phyloP scores from a whole-genome alignment of 1,140 invertebrate species.

The Stenopsyche tienmushanensis region DNA sequence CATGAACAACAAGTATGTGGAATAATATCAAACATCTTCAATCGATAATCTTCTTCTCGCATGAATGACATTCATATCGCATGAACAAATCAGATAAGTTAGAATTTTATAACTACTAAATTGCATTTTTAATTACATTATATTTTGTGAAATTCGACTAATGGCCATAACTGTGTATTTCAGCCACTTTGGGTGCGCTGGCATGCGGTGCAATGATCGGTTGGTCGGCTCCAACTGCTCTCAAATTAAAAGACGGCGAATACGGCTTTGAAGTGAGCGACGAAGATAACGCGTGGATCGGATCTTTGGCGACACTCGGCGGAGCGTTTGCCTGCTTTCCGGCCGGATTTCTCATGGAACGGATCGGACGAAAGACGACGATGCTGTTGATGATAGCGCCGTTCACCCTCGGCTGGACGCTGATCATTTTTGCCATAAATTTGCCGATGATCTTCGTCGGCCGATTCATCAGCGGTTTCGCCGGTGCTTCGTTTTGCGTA shows the following conservation, averaged over 20 bases:
- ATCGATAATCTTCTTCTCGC: too few species aligned
- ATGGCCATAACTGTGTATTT: too few species aligned
- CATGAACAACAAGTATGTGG: too few species aligned
- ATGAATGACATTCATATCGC: too few species aligned
- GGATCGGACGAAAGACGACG: slow-evolving; percentile 71
- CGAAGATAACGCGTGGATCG: slow-evolving; percentile 69
- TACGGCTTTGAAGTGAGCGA: slow-evolving; percentile 57
- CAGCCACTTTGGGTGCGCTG: slow-evolving; percentile 58
- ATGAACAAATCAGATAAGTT: too few species aligned
- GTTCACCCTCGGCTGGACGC: slow-evolving; percentile 72
- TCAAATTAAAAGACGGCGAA: slow-evolving; percentile 52
- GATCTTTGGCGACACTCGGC: slow-evolving; percentile 68
- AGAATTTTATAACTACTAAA: too few species aligned
- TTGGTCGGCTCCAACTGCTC: slow-evolving; percentile 74
- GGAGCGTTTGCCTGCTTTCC: slow-evolving; percentile 70
- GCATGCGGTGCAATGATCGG: slow-evolving; percentile 64
- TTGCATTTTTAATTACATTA: too few species aligned
- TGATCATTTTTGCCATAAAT: slow-evolving; percentile 69
- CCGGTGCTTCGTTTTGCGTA: slow-evolving; percentile 73
- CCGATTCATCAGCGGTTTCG: slow-evolving; percentile 72
- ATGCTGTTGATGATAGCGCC: slow-evolving; percentile 71
- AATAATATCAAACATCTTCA: too few species aligned
- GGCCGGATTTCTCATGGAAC: slow-evolving; percentile 71
- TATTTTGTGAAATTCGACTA: too few species aligned
- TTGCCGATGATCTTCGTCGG: slow-evolving; percentile 70